Evolutionary conservation across 2,888 invertebrate genomes (phyloP).

Genomic region (Anagyrus pseudococci): DNA sequence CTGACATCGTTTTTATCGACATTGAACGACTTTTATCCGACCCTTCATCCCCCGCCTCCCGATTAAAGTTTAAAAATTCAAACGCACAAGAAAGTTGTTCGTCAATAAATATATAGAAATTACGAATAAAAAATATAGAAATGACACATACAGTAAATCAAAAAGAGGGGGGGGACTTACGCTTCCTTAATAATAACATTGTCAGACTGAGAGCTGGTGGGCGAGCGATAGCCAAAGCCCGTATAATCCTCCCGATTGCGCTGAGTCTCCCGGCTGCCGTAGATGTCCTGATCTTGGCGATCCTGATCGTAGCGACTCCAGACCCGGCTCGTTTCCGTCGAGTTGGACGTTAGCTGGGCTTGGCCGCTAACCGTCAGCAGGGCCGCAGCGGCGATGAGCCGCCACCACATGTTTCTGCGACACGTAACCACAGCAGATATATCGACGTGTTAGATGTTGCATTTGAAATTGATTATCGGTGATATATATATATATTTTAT

Average conservation of each 20-base stretch:
- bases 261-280: background rate
- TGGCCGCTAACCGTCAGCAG: constrained; percentile 8
- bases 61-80: no score
- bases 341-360: constrained; percentile 11
- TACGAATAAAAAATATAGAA: no score
- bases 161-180: no score
- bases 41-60: background rate
- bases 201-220: no score
- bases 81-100: no score
- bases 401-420: constrained; percentile 21
- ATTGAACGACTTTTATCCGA: constrained; percentile 29
- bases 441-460: background rate
- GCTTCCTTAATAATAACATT: constrained; percentile 35
- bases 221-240: constrained; percentile 12
- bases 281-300: background rate
- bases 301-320: constrained; percentile 23
- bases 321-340: constrained; percentile 14
- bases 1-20: constrained; percentile 21
- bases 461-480: no score
- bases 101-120: no score
- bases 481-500: no score
- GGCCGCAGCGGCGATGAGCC: constrained; percentile 1
- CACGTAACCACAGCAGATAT: constrained; percentile 2
- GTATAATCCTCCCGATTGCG: background rate
- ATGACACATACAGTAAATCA: no score